Base-by-base conservation (phyloP, 92 coral and sea anemone species). In the Porites rus region DNA sequence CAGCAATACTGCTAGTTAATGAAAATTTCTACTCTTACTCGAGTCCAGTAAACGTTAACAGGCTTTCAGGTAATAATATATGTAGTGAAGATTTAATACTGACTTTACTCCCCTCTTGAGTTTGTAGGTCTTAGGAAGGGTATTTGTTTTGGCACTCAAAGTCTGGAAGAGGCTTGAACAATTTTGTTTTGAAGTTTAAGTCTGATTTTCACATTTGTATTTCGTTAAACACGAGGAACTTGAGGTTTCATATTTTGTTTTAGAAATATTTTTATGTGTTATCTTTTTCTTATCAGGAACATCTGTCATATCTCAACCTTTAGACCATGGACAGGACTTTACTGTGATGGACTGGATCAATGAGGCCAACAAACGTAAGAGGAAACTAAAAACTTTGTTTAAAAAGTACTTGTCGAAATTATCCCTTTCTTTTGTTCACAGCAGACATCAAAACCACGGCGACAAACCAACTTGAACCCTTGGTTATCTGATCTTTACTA, bases 361-460 rank as follows among this genome's bases (percentile, higher is more conserved):
- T 74, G 87, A 70, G 72, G 95, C 88, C 18, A 92, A 92, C 79
- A 89, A 89, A 86, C 88, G 95, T 92, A 86, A 89, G 94, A 24
- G 58, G 17, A 4, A 25, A 64, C 16, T 13, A 20, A 7, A 51
- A 20, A 13, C 12, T 54, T 16, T 25, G 31, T 17, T 21, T 43
- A n/a, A 38, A 64, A 64, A 64, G 21, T 70, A 31, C 76, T 59
- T 81, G 14, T 54, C 17, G 9, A 1, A 58, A 56, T 70, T 69
- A 56, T 56, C 69, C 6, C 6, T 31, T 58, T 25, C 54, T 68
- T n/a, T 28, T 38, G 38, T 58, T 72, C 13, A 12, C 60, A 64
- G 52, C 71, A 54, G 64, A 62, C 19, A 61, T 16, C 18, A 64
- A 62, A 62, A 18, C 70, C 58, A 14, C 62, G 11, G 19, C 51